Base-by-base conservation (phyloP, 2,888 invertebrate genomes). In the Prosapia bicincta region DNA sequence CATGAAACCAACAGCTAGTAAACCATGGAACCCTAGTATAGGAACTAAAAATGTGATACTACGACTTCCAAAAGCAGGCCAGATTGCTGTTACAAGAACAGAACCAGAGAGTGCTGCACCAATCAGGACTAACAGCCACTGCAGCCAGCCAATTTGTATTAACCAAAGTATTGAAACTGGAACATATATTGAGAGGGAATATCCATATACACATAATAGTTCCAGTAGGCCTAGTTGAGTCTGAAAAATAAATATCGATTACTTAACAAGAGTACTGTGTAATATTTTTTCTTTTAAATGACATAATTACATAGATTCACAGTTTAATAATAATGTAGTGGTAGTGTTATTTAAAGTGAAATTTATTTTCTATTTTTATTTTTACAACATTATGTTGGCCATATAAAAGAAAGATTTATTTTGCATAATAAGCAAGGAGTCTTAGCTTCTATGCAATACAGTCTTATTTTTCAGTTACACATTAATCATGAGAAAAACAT, bases 91-190 rank as follows among this genome's bases (percentile, higher is more conserved):
- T 25, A 97, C 88, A 15, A 99, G 88, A 1, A 97, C 97, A 24
- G 90, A 90, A 7, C 97, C 97, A 0, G 97, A 97, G 28, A 97
- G 86, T 32, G 92, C 85, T 0, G 96, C 93, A 0, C 95, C 96
- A 80, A 93, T 86, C 43, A 94, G 85, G 0, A 96, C 94, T 69
- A 98, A 87, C 6, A 92, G 83, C 98, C 98, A 98, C 83, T 97
- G 97, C 30, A 98, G 87, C 89, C 93, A 90, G 25, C 88, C 88
- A 15, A 90, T 85, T 84, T 92, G 94, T 81, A 98, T 93, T 0
- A 95, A 92, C 96, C 97, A 98, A 65, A 98, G 86, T 79, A 98
- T 90, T 1, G 97, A 94, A 9, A 97, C 93, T 3, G 98, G 98
- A 82, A 99, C 91, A 86, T 96, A 99, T 82, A 98, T 94, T 32